Evolutionary conservation across 2,113 vertebrate species (phyloP).

Genomic region (Melanostigma gelatinosum): DNA sequence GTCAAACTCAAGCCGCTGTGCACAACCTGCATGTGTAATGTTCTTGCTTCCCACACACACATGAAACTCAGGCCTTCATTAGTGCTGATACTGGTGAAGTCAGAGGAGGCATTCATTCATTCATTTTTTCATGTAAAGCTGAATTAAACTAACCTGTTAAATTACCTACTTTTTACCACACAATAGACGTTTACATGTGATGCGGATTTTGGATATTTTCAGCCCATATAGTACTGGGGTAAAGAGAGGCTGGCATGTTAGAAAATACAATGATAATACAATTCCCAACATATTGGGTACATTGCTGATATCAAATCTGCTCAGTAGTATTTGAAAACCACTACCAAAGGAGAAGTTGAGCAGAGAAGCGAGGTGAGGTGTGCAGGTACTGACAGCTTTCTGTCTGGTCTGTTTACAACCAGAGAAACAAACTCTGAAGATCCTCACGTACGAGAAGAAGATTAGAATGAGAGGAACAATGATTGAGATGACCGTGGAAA

Average conservation of each 20-base stretch:
- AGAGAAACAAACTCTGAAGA: neutral
- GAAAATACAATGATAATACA: slow-evolving; percentile 63
- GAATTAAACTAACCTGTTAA: no score
- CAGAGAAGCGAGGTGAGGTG: neutral
- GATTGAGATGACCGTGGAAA: neutral
- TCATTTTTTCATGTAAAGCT: no score
- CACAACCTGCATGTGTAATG: no score
- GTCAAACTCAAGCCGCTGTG: no score
- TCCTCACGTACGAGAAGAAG: neutral
- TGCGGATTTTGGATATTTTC: slow-evolving; percentile 54
- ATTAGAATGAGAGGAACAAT: neutral
- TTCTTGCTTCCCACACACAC: no score
- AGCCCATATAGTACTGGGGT: slow-evolving; percentile 61
- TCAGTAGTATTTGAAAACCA: slow-evolving; percentile 58
- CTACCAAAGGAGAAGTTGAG: slow-evolving; percentile 10
- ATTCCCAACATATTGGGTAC: slow-evolving; percentile 24
- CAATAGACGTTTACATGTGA: no score
- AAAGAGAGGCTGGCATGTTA: slow-evolving; percentile 52
- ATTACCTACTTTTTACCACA: no score
- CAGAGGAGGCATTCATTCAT: no score
- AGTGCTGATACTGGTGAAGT: no score
- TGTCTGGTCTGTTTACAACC: neutral
- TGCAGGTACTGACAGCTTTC: neutral
- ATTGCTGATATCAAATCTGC: slow-evolving; percentile 50
- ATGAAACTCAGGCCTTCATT: no score